Evolutionary conservation across 2,113 vertebrate species (phyloP).

Genomic region (Camelus dromedarius): DNA sequence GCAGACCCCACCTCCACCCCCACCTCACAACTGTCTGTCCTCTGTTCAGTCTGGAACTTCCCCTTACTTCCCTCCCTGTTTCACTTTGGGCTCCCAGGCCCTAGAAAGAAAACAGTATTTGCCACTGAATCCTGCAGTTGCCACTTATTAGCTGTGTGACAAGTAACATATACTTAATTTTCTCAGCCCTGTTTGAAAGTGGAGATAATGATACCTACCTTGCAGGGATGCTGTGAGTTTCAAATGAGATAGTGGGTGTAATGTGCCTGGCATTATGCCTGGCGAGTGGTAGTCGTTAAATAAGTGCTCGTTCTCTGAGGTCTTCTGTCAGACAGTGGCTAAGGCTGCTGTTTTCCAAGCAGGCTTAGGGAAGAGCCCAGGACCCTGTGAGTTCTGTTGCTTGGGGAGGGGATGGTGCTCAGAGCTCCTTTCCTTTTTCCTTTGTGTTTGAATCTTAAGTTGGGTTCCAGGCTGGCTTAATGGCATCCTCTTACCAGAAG

Average conservation of each 20-base stretch:
- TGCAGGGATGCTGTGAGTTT: background rate
- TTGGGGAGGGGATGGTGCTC: background rate
- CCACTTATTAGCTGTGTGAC: background rate
- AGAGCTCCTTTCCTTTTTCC: background rate
- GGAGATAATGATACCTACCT: background rate
- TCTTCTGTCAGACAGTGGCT: background rate
- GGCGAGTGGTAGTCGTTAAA: background rate
- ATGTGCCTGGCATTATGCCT: background rate
- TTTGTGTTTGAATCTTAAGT: conserved; percentile 25
- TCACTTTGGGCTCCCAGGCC: background rate
- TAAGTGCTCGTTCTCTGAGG: background rate
- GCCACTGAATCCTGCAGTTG: background rate
- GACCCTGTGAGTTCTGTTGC: background rate
- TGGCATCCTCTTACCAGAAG: background rate
- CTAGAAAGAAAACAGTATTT: conserved; percentile 11
- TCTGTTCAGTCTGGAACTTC: conserved; percentile 69
- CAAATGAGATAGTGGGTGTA: background rate
- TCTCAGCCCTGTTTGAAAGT: background rate
- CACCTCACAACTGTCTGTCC: conserved; percentile 54
- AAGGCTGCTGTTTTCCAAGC: background rate
- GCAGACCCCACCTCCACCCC: conserved; percentile 55
- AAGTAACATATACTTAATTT: conserved; percentile 7
- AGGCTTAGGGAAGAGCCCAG: background rate
- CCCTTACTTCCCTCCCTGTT: conserved; percentile 62
- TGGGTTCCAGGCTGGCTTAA: background rate